Base-by-base conservation (phyloP, 2,888 invertebrate species). In the Athetis lepigone region DNA sequence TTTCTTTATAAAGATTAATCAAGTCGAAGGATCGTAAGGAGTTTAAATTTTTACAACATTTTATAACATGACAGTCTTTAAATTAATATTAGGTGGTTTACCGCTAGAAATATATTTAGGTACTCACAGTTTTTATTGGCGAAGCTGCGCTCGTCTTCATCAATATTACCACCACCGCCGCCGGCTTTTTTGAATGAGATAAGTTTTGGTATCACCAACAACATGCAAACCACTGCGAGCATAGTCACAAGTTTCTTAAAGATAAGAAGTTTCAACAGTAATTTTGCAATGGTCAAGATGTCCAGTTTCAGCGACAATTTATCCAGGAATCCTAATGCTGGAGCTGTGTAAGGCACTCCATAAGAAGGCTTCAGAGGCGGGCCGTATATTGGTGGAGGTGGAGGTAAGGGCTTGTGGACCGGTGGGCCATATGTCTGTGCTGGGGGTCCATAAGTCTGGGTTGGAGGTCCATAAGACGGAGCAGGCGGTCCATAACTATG, bases 241-340 rank as follows among this genome's bases (percentile, higher is more conserved):
- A 98, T 97, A 79, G 97, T 97, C 61, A 98, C 96, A 54, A 97
- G 96, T 90, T 98, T 97, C 90, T 98, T 98, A 87, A 98, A 97
- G 77, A 98, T 96, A 4, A 98, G 91, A 52, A 98, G 88, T 86
- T 98, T 98, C 36, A 98, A 88, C 60, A 98, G 82, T 62, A 98
- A 95, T 90, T 98, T 98, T 0, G 97, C 97, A 56, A 97, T 88
- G 0, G 97, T 97, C 66, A 97, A 95, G 1, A 97, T 95, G 81
- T 97, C 97, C 52, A 97, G 83, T 89, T 97, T 97, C 23, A 97
- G 90, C 47, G 97, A 96, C 0, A 97, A 90, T 84, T 97, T 96
- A 73, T 97, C 96, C 19, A 97, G 90, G 56, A 97, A 92, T 60
- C 96, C 96, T 3, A 93, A 76, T 2, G 88, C 91, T 2, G 94